Conservation (phyloP, 2,113 vertebrate genomes). For the Pantherophis guttatus region DNA sequence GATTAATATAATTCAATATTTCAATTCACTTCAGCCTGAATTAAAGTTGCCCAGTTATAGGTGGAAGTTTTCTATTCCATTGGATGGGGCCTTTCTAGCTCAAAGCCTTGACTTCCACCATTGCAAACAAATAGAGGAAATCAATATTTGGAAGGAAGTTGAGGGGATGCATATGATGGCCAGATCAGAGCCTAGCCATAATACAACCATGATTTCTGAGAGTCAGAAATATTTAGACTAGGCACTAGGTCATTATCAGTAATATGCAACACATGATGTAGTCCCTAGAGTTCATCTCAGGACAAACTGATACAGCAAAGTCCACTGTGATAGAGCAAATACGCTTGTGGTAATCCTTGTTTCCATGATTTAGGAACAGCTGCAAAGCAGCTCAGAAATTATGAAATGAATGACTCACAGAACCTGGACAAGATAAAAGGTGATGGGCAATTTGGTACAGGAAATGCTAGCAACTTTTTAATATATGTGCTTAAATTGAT, state of each 20-base stretch:
- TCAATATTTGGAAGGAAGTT: not conserved
- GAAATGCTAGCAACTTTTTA: not conserved
- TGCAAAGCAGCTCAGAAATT: conserved; percentile 27
- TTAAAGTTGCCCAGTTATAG: not conserved
- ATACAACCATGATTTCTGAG: not conserved
- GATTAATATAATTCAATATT: not conserved
- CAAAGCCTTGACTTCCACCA: not conserved
- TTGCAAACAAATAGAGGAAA: not conserved
- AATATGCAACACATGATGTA: not conserved
- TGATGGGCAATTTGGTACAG: not conserved
- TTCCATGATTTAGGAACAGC: conserved; percentile 23
- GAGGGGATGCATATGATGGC: not conserved
- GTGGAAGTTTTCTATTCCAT: not conserved
- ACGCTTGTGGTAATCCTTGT: conserved; percentile 26
- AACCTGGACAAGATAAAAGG: conserved; percentile 14
- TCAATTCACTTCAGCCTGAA: not conserved
- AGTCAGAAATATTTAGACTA: not conserved
- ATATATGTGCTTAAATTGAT: conserved; percentile 8
- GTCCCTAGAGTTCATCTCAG: not conserved
- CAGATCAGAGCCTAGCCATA: not conserved
- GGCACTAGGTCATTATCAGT: accelerated
- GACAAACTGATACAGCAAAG: not conserved
- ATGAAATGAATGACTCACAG: not conserved
- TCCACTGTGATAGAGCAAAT: not conserved
- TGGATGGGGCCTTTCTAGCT: no score